Evolutionary conservation across 2,113 vertebrate species (phyloP), one percentile per base, ranked within the genome.

Genomic region (Catharus fuscescens): DNA sequence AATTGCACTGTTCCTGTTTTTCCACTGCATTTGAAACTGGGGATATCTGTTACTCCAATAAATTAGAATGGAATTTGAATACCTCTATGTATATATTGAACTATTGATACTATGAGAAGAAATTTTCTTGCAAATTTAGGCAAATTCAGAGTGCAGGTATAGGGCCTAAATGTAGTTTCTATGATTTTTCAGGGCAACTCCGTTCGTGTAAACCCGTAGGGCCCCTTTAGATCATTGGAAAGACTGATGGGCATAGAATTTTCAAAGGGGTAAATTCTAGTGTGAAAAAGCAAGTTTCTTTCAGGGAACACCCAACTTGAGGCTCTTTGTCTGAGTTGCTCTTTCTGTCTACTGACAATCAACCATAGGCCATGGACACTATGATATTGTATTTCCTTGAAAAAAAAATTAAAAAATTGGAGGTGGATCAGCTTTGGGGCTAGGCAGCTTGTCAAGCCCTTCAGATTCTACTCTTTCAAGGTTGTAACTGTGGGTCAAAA

Each of bases 321-420:
- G 8, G 1, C 4, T 34, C 15, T 12, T 34, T 73, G 6, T 40
- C 28, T 40, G 28, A 57, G 23, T 19, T 65, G 19, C 2, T 72
- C 20, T 59, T 78, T 92, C 15, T 54, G 9, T 79, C 45, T 74
- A 21, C 11, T 21, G 20, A 24, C 4, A 72, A 29, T 5, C 4
- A 48, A 8, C 23, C 3, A 9, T 73, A 64, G 44, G 14, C 21
- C 59, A 60, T 26, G 28, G 14, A 31, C 34, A 25, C 11, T 31
- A 23, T 6, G 1, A 32, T 34, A 26, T 2, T 0, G 0, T 36
- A 24, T 34, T 64, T 56, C 25, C 23, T 45, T 70, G 15, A 12
- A 44, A 4, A 32, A 25, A 25, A 15, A 36, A 34, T 5, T 12
- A 24, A 34, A 34, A 14, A 18, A 10, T 12, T 31, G 48, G 8